phyloP scores from a whole-genome alignment of 1,140 invertebrate genomes.

The Chrysopa pallens region DNA sequence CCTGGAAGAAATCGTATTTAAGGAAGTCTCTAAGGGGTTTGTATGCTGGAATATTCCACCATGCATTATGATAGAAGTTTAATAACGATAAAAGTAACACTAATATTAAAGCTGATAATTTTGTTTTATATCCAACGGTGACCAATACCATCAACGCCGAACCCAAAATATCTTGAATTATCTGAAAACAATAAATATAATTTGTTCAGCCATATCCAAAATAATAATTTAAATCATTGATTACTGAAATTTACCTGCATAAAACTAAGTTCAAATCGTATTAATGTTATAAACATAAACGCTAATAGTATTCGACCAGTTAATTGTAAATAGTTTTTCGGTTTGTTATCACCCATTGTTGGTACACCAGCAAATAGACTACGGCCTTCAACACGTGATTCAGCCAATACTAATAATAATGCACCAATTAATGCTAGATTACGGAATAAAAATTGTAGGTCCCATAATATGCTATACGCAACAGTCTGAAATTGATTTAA shows the following conservation, averaged over 20 bases:
- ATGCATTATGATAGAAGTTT: slow-evolving; percentile 96
- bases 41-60: slow-evolving; percentile 90
- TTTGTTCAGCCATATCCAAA: not conserved
- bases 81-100: slow-evolving; percentile 77
- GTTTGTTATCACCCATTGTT: slow-evolving; percentile 88
- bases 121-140: slow-evolving; percentile 96
- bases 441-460: slow-evolving; percentile 87
- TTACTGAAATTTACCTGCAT: slow-evolving; percentile 47
- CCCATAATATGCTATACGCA: slow-evolving; percentile 97
- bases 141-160: slow-evolving; percentile 90
- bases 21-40: slow-evolving; percentile 95
- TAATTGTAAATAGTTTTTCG: slow-evolving; percentile 92
- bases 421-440: slow-evolving; percentile 94
- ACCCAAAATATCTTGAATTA: slow-evolving; percentile 80
- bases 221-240: not conserved
- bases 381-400: slow-evolving; percentile 78
- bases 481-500: slow-evolving; percentile 59
- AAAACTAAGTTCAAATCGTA: slow-evolving; percentile 83
- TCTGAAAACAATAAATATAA: slow-evolving; percentile 29
- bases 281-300: slow-evolving; percentile 96
- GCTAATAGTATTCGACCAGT: slow-evolving; percentile 89
- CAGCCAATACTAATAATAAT: slow-evolving; percentile 82
- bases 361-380: slow-evolving; percentile 97
- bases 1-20: slow-evolving; percentile 99
- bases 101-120: slow-evolving; percentile 87